These are phyloP conservation scores for Yasuhikotakia modesta DNA, from an alignment of 2,797 vertebrate species.

Conservation along the genomic window DNA sequence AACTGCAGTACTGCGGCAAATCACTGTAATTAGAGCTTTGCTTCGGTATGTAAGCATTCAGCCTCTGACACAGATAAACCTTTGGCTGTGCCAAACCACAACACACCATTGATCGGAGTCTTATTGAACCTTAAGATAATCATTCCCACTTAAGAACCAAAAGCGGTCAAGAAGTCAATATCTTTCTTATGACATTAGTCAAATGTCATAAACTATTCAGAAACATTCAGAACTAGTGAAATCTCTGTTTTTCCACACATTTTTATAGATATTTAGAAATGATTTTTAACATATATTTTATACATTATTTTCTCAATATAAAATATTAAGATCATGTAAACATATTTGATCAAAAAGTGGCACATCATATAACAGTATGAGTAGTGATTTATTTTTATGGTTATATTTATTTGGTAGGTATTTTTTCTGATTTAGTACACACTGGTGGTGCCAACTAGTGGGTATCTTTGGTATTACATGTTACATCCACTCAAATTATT, in stretches of 20 bases:
- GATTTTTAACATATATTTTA: no score
- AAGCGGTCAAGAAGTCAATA: constrained; percentile 41
- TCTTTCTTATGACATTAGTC: constrained; percentile 52
- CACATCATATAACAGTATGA: not conserved
- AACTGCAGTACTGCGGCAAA: constrained; percentile 13
- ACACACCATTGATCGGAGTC: constrained; percentile 24
- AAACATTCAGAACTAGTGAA: no score
- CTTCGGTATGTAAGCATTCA: not conserved
- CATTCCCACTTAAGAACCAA: constrained; percentile 32
- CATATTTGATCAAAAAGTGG: not conserved
- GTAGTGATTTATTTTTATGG: not conserved
- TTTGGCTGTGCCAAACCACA: constrained; percentile 14
- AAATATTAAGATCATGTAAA: not conserved
- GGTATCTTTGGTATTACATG: no score
- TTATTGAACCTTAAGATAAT: constrained; percentile 37
- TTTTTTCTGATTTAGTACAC: no score
- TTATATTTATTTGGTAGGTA: not conserved
- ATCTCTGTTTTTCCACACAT: constrained; percentile 66
- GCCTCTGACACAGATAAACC: constrained; percentile 5
- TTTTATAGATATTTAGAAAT: no score
- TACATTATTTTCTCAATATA: not conserved
- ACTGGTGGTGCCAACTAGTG: no score
- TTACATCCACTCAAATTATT: no score
- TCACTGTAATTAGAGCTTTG: constrained; percentile 27
- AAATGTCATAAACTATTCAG: no score